Evolutionary conservation across 2,888 invertebrate genomes (phyloP).

Genomic region (Linnaemya tessellans): DNA sequence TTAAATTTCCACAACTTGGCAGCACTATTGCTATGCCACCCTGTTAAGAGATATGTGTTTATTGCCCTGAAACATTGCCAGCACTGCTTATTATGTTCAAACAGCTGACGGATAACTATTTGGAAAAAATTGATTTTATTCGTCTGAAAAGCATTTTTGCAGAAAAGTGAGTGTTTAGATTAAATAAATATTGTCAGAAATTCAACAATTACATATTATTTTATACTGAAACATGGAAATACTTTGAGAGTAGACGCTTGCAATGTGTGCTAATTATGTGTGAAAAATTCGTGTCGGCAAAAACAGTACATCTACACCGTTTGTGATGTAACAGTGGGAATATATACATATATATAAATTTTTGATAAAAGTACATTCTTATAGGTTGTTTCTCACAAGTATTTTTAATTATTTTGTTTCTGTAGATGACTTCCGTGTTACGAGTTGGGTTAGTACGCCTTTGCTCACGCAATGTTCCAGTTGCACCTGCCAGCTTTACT

Average conservation of each 20-base stretch:
- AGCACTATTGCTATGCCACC: too few relatives aligned
- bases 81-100: slow-evolving; percentile 38
- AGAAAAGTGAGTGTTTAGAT: slow-evolving; percentile 62
- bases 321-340: slow-evolving; percentile 68
- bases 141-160: slow-evolving; percentile 36
- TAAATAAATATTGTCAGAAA: background rate
- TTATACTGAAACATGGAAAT: too few relatives aligned
- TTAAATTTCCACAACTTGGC: too few relatives aligned
- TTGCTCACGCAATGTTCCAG: slow-evolving; percentile 75
- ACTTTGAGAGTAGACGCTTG: too few relatives aligned
- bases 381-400: background rate
- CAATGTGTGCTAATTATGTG: too few relatives aligned
- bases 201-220: too few relatives aligned
- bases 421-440: slow-evolving; percentile 82
- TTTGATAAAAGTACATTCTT: background rate
- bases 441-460: slow-evolving; percentile 82
- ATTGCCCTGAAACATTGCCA: background rate
- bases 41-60: too few relatives aligned
- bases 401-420: slow-evolving; percentile 4
- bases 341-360: background rate
- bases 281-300: background rate
- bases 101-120: slow-evolving; percentile 52
- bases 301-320: background rate
- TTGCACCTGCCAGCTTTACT: slow-evolving; percentile 75
- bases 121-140: slow-evolving; percentile 35